Conservation (phyloP, 2,888 invertebrate genomes). For the Doris montereyensis region DNA sequence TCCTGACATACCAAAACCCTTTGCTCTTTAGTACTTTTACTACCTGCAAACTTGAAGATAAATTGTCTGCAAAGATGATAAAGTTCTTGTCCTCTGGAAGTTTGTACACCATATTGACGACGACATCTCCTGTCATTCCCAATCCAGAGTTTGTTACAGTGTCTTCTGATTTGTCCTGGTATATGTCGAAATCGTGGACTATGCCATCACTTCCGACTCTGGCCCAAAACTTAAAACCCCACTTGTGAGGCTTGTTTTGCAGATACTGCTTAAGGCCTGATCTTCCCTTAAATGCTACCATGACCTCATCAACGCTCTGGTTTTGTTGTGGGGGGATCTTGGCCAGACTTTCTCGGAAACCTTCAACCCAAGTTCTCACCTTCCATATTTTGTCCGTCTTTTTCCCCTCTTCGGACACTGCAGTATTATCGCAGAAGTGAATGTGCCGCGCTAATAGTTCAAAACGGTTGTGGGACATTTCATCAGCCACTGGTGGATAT, state of each 20-base stretch:
- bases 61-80: conserved; percentile 39
- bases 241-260: background rate
- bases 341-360: background rate
- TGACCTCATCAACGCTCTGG: background rate
- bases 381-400: background rate
- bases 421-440: background rate
- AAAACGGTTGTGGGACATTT: background rate
- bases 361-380: background rate
- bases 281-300: background rate
- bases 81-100: conserved; percentile 24
- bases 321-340: background rate
- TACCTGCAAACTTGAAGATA: conserved; percentile 24
- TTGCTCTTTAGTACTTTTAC: conserved; percentile 27
- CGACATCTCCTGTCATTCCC: conserved; percentile 28
- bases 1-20: conserved; percentile 32
- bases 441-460: background rate
- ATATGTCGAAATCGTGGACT: no score
- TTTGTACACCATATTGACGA: conserved; percentile 1
- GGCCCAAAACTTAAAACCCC: background rate
- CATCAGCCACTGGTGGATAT: background rate
- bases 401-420: background rate
- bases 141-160: no score
- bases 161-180: no score
- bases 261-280: background rate
- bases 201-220: no score